Evolutionary conservation across 1,140 invertebrate species (phyloP), one percentile per base, ranked within the genome.

Genomic region (Drosophila littoralis): DNA sequence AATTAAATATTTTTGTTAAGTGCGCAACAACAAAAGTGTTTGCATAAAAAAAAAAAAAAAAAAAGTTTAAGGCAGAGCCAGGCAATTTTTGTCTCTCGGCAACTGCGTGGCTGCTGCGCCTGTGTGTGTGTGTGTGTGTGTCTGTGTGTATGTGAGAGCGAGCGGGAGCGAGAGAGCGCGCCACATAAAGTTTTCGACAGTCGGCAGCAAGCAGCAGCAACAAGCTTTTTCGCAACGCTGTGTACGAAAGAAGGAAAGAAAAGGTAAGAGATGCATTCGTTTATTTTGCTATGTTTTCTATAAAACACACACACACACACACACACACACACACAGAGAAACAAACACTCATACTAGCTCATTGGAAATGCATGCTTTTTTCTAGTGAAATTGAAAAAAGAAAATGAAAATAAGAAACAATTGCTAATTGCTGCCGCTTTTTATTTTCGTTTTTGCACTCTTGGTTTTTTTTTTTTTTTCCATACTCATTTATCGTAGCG

Each of bases 371-470:
- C 51, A 54, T 54, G 51, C 32, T 52, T 28, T 5, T 50, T 28
- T 28, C 4, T 28, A 28, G 22, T 28, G 22, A 28, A 28, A 13
- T 15, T 35, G 15, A 46, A 7, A 22, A 15, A 10, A 12, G 1
- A 15, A 36, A 35, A 35, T 35, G 55, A 60, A 54, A 3, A 22
- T 2, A 22, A 22, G 13, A 55, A 28, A 28, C 22, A 5, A 5
- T 28, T 5, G 22, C 22, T 38, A 69, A 55, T 40, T 54, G 22
- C 4, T 32, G 64, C 8, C 64, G 43, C 80, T 72, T 67, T 88
- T 81, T 81, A 70, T 78, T 81, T 86, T 85, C 69, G 64, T 81
- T 81, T 78, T 73, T 72, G 22, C 6, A 78, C 52, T 63, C 36
- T 57, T 40, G 17, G 32, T 28, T 60, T 63, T 73, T 13, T 43